Base-by-base conservation (phyloP, 92 coral and sea anemone genomes). In the Epizoanthus illoricatus region DNA sequence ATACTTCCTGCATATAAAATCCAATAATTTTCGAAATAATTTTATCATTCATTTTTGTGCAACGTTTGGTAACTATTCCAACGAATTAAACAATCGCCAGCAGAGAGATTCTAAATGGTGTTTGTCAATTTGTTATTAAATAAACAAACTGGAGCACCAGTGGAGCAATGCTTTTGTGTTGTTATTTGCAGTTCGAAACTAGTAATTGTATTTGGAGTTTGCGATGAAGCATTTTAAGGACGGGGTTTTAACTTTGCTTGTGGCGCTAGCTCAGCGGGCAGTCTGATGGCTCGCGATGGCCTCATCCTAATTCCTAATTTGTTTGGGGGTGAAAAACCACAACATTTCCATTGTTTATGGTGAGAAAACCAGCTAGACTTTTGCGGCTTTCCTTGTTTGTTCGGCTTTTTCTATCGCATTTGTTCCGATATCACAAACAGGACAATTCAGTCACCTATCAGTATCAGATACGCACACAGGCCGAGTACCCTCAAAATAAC, bases 321-420 rank as follows among this genome's bases (percentile, higher is more conserved):
- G 5, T 68, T 68, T 16, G 70, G 18, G n/a, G 43, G 15, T 23
- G 17, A 11, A 10, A 24, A 40, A 65, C 70, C 70, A 1, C 70
- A 28, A 13, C 18, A 17, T 65, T 28, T 21, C 70, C 70, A 65
- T 16, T 68, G 73, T 43, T 68, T 39, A 24, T 28, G 40, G 6
- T 24, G 11, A 39, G 2, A 12, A 65, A 24, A 65, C 15, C 42
- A 24, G 16, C 73, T 15, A 68, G 73, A 54, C 49, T 39, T 13
- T 41, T 63, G 33, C 59, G 82, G 82, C 41, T 62, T 20, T 78
- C 71, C 71, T 23, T 78, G 82, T 78, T 78, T 78, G 52, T 63
- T 78, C 45, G 82, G 82, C 82, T 20, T 70, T 75, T 62, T 43
- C 56, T 52, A 9, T 2, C 56, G 12, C 56, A 52, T 52, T 52